Evolutionary conservation across 1,140 invertebrate genomes (phyloP).

Genomic region (Drosophila seguyi): DNA sequence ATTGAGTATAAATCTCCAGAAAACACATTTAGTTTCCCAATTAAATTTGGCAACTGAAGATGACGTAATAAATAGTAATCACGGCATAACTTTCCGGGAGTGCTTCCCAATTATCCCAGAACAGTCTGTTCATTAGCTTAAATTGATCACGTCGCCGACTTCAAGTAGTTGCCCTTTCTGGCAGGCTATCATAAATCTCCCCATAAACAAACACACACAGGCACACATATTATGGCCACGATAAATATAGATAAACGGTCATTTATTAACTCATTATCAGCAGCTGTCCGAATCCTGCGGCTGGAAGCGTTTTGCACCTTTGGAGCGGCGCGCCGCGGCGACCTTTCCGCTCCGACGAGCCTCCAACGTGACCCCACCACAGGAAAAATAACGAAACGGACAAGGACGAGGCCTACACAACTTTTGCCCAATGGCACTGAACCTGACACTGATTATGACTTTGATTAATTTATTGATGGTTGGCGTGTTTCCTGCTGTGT

Average conservation of each 20-base stretch:
- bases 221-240: constrained; percentile 10
- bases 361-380: constrained; percentile 20
- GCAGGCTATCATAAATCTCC: constrained; percentile 60
- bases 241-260: constrained; percentile 74
- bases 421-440: constrained; percentile 72
- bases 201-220: background rate
- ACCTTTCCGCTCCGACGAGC: constrained; percentile 48
- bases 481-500: constrained; percentile 80
- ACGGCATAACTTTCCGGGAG: constrained; percentile 2
- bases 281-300: constrained; percentile 38
- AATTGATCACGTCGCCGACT: constrained; percentile 50
- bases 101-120: constrained; percentile 24
- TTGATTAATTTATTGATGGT: constrained; percentile 85
- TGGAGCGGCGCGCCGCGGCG: constrained; percentile 30
- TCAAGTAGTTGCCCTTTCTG: constrained; percentile 45
- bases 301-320: constrained; percentile 71
- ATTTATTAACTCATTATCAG: constrained; percentile 82
- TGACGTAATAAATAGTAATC: constrained; percentile 19
- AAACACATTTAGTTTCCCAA: background rate
- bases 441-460: constrained; percentile 84
- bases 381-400: constrained; percentile 9
- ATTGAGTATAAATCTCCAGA: background rate
- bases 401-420: constrained; percentile 54
- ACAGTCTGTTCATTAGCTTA: constrained; percentile 39
- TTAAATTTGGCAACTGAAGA: background rate